These are phyloP conservation scores for Torymus auratus DNA, from an alignment of 2,888 invertebrate species.

Conservation along the genomic window DNA sequence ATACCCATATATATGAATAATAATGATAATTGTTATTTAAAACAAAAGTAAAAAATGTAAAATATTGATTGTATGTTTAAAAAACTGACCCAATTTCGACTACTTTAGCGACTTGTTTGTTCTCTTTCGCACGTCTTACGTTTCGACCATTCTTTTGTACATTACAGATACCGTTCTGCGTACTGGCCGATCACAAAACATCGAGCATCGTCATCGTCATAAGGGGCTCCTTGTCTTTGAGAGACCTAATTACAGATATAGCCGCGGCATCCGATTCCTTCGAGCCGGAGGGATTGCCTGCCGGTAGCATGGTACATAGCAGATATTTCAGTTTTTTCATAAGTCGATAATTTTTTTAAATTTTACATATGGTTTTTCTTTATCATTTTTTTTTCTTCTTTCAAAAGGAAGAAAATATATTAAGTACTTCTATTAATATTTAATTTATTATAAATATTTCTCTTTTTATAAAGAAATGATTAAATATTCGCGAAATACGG, in stretches of 20 bases:
- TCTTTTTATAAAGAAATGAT: not conserved
- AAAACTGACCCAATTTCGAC: too few relatives aligned
- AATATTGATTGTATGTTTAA: too few relatives aligned
- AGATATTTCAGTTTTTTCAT: too few relatives aligned
- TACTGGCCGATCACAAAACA: constrained; percentile 89
- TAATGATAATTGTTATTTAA: too few relatives aligned
- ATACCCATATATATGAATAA: too few relatives aligned
- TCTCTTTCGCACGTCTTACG: too few relatives aligned
- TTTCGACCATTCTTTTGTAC: too few relatives aligned
- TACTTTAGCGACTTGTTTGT: too few relatives aligned
- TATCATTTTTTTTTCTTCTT: not conserved
- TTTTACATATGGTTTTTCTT: not conserved
- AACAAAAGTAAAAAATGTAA: too few relatives aligned
- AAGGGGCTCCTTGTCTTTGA: constrained; percentile 89
- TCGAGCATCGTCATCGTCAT: constrained; percentile 89
- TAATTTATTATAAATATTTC: not conserved
- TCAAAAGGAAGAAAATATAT: too few relatives aligned
- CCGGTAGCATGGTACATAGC: constrained; percentile 80
- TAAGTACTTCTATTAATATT: constrained; percentile 3
- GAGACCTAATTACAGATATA: constrained; percentile 91
- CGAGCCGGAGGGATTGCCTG: constrained; percentile 83
- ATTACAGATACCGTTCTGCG: constrained; percentile 89
- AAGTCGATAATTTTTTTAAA: not conserved
- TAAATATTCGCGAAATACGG: too few relatives aligned
- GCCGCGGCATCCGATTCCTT: constrained; percentile 86